A percentile compares a stretch with the other conserved stretches of the same genome.
Evolutionary conservation across 1,140 invertebrate species (phyloP).

Genomic region (Nephotettix cincticeps): DNA sequence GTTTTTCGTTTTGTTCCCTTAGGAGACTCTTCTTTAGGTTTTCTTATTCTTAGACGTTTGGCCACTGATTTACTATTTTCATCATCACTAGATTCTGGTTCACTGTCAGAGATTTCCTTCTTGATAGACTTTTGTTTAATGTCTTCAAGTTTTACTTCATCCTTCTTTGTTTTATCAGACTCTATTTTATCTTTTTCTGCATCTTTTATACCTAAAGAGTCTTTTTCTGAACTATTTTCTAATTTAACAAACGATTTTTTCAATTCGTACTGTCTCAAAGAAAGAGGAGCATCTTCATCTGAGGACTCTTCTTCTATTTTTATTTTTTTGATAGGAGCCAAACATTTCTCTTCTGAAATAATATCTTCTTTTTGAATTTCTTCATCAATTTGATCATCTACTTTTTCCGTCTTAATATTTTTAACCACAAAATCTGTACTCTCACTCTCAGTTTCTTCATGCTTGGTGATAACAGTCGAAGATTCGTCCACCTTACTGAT

Average conservation of each 20-base stretch:
- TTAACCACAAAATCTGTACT: too few relatives aligned
- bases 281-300: slow-evolving; percentile 25
- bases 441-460: too few relatives aligned
- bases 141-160: slow-evolving; percentile 9
- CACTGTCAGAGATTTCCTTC: slow-evolving; percentile 27
- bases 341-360: not conserved
- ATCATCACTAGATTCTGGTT: slow-evolving; percentile 24
- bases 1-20: slow-evolving; percentile 18
- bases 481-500: too few relatives aligned
- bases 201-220: not conserved
- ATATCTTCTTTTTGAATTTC: not conserved
- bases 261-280: slow-evolving; percentile 20
- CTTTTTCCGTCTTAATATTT: too few relatives aligned
- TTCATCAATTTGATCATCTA: not conserved
- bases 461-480: too few relatives aligned
- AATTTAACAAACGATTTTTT: slow-evolving; percentile 23
- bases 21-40: slow-evolving; percentile 16
- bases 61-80: slow-evolving; percentile 7
- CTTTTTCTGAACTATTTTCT: slow-evolving; percentile 20
- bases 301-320: slow-evolving; percentile 23
- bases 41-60: slow-evolving; percentile 26
- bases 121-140: not conserved
- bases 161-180: not conserved
- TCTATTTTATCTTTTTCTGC: slow-evolving; percentile 10
- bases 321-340: not conserved